Base-by-base conservation (phyloP, 2,888 invertebrate genomes). In the Torymus tubicola region DNA sequence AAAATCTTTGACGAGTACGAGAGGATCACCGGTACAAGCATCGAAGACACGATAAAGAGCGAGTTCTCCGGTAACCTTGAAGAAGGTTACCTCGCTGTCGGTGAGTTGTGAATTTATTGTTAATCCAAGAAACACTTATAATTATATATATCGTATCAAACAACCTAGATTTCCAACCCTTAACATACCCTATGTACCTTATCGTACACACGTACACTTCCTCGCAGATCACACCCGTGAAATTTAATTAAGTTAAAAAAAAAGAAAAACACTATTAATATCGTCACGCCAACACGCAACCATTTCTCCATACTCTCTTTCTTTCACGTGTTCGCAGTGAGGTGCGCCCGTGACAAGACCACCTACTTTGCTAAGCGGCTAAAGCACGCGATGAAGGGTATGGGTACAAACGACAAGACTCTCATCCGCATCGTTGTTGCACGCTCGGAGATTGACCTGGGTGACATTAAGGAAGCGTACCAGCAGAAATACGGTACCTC, bases 381-480 rank as follows among this genome's bases (percentile, higher is more conserved):
- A 70, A 95, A 97, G 91, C 94, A 96, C 89, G 94, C 96, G 42
- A 97, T 98, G 96, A 95, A 95, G 87, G 98, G 98, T 10, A 92
- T 96, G 86, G 98, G 98, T 81, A 98, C 98, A 12, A 95, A 96
- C 88, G 98, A 98, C 90, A 93, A 94, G 64, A 95, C 96, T 85
- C 92, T 98, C 85, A 97, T 98, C 87, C 95, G 98, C 86, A 92
- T 98, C 80, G 93, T 98, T 86, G 95, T 96, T 69, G 95, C 96
- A 0, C 94, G 97, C 86, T 94, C 94, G 87, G 96, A 97, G 93
- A 93, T 96, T 82, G 98, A 98, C 91, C 93, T 98, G 92, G 95
- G 93, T 0, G 96, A 96, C 85, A 96, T 98, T 86, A 96, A 96
- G 84, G 93, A 94, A 63, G 94, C 95, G 86, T 98, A 96, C 91